Conservation (phyloP, 1,140 invertebrate species). For the Drosophila gunungcola region DNA sequence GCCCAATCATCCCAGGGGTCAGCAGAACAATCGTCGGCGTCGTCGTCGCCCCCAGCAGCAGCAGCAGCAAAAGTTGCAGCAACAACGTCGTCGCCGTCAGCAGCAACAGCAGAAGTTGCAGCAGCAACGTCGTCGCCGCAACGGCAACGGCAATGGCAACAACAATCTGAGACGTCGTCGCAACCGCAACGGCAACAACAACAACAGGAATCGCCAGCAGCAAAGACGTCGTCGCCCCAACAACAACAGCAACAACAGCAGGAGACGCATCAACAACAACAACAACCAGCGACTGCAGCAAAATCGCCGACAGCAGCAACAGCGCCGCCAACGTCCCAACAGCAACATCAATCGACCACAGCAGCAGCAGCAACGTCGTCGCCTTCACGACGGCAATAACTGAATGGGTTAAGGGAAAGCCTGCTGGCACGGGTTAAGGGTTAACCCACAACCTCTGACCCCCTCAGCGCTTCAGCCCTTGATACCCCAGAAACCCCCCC, state of each 20-base stretch:
- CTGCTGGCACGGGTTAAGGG: neutral
- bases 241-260: constrained; percentile 42
- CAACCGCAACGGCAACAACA: constrained; percentile 32
- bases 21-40: constrained; percentile 41
- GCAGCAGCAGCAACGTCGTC: constrained; percentile 26
- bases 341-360: constrained; percentile 28
- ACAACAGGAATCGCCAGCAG: constrained; percentile 46
- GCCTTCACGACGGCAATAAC: constrained; percentile 30
- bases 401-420: constrained; percentile 11
- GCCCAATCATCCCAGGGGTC: constrained; percentile 21
- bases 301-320: constrained; percentile 44
- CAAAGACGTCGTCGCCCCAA: constrained; percentile 51
- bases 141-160: constrained; percentile 18
- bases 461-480: neutral
- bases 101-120: constrained; percentile 33
- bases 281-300: constrained; percentile 18
- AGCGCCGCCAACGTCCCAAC: constrained; percentile 42
- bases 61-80: constrained; percentile 15
- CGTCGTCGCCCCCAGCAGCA: constrained; percentile 41
- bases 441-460: constrained; percentile 1
- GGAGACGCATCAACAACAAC: constrained; percentile 31
- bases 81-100: constrained; percentile 8
- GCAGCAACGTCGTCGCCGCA: constrained; percentile 46
- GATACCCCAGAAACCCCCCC: no score
- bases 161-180: constrained; percentile 37